Evolutionary conservation across 2,113 vertebrate species (phyloP).

Genomic region (Cottus gobio): DNA sequence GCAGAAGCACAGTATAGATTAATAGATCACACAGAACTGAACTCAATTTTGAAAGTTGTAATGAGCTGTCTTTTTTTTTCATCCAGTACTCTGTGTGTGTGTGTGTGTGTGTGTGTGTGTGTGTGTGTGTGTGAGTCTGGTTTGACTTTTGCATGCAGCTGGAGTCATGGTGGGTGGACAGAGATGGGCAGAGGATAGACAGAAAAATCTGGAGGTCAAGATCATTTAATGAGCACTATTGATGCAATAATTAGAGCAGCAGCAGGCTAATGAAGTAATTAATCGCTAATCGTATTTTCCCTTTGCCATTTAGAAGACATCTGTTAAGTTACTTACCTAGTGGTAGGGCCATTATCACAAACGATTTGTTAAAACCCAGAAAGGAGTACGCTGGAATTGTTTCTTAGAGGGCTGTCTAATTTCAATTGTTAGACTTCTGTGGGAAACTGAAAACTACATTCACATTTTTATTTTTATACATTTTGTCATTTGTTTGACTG

Average conservation of each 20-base stretch:
- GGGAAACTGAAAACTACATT: neutral
- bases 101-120: constrained; percentile 35
- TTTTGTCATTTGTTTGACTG: neutral
- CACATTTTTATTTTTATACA: too few relatives aligned
- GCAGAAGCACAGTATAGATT: constrained; percentile 70
- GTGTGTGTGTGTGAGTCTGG: constrained; percentile 46
- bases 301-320: constrained; percentile 42
- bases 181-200: constrained; percentile 32
- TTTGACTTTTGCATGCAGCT: constrained; percentile 40
- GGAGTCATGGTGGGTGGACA: constrained; percentile 18
- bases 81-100: constrained; percentile 42
- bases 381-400: neutral
- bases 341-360: constrained; percentile 16
- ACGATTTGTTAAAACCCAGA: neutral
- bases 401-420: neutral
- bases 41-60: constrained; percentile 76
- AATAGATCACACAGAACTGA: constrained; percentile 78
- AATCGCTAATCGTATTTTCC: constrained; percentile 39
- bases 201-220: constrained; percentile 60
- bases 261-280: constrained; percentile 55
- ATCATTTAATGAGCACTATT: constrained; percentile 63
- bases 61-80: constrained; percentile 75
- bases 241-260: constrained; percentile 58
- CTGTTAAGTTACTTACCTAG: constrained; percentile 45
- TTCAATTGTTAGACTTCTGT: neutral